Evolutionary conservation across 2,113 vertebrate genomes (phyloP).

Genomic region (Cynopterus brachyotis): DNA sequence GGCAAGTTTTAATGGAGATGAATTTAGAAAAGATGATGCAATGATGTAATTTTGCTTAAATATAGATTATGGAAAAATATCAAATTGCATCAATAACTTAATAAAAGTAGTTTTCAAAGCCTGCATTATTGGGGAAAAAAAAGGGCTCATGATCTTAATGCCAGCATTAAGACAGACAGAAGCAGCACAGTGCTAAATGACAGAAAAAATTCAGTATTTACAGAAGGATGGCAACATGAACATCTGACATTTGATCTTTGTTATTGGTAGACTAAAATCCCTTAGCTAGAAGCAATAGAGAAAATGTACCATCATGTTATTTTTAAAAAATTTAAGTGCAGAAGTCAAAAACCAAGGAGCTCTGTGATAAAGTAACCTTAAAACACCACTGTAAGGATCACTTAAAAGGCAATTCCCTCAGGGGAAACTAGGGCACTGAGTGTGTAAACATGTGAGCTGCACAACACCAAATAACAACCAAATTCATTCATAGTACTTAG

Average conservation of each 20-base stretch:
- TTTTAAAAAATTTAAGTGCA: slow-evolving; percentile 79
- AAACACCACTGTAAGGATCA: slow-evolving; percentile 69
- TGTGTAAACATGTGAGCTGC: slow-evolving; percentile 73
- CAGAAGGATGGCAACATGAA: slow-evolving; percentile 75
- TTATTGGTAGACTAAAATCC: slow-evolving; percentile 79
- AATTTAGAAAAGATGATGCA: slow-evolving; percentile 87
- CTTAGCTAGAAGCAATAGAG: slow-evolving; percentile 69
- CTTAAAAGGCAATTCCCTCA: slow-evolving; percentile 68
- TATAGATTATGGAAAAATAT: slow-evolving; percentile 87
- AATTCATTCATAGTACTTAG: slow-evolving; percentile 67
- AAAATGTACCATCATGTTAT: slow-evolving; percentile 80
- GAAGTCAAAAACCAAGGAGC: slow-evolving; percentile 72
- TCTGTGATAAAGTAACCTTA: slow-evolving; percentile 68
- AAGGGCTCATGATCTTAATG: slow-evolving; percentile 90
- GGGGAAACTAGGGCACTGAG: slow-evolving; percentile 68
- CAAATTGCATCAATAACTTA: slow-evolving; percentile 95
- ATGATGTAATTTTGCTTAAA: slow-evolving; percentile 88
- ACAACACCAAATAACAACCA: slow-evolving; percentile 72
- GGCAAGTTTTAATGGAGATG: slow-evolving; percentile 87
- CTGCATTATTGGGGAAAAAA: slow-evolving; percentile 82
- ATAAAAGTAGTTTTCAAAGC: slow-evolving; percentile 83
- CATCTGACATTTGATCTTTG: slow-evolving; percentile 76
- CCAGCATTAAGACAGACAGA: slow-evolving; percentile 93
- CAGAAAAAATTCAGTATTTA: slow-evolving; percentile 81
- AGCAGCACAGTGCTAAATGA: slow-evolving; percentile 82